Percentiles rank a stretch among this genome's conserved stretches.
Conservation (phyloP, 2,113 vertebrate species). For the Geothlypis trichas region DNA sequence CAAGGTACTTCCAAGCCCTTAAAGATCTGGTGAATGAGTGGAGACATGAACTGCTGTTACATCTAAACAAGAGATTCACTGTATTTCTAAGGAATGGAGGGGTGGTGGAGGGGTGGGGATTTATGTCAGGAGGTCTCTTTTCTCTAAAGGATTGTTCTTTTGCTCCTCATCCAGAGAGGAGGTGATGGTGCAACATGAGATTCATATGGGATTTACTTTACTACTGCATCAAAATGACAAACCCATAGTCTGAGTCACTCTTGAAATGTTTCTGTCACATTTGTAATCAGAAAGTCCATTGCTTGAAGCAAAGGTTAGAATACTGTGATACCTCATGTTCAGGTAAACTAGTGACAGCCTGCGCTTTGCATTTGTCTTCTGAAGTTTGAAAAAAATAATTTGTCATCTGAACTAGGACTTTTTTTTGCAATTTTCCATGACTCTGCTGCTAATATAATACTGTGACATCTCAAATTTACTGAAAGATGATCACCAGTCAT, state of each 20-base stretch:
- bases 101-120: too few species aligned
- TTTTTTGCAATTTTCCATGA: not conserved
- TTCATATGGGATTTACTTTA: not conserved
- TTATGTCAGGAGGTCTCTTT: not conserved
- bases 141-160: not conserved
- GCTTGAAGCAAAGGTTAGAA: not conserved
- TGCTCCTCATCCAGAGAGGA: not conserved
- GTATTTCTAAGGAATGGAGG: not conserved
- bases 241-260: not conserved
- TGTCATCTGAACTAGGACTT: not conserved
- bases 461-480: not conserved
- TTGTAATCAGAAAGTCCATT: not conserved
- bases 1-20: not conserved
- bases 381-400: not conserved
- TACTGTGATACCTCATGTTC: not conserved
- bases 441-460: not conserved
- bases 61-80: not conserved
- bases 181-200: not conserved
- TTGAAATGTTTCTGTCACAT: not conserved
- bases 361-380: not conserved
- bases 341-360: not conserved
- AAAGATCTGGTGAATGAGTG: not conserved
- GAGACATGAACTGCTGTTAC: not conserved
- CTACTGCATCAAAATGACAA: not conserved
- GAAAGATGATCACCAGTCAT: not conserved